phyloP scores from a whole-genome alignment of 2,113 vertebrate genomes.

The Odocoileus hemionus region DNA sequence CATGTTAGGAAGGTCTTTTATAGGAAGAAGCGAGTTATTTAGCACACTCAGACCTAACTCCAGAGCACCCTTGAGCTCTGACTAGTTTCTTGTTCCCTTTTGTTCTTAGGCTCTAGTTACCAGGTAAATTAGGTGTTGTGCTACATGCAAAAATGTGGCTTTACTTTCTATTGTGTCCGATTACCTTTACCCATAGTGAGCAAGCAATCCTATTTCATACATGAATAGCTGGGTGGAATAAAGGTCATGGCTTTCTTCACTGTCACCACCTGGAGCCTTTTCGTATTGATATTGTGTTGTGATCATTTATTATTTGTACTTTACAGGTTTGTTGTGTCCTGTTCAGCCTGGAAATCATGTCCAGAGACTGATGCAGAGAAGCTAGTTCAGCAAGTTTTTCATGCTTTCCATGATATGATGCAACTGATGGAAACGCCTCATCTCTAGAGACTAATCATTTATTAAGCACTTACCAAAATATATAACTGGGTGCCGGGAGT shows the following conservation, averaged over 20 bases:
- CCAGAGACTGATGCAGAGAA: conserved; percentile 88
- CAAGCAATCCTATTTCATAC: neutral
- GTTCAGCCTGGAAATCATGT: conserved; percentile 90
- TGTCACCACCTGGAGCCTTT: neutral
- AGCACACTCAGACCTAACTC: neutral
- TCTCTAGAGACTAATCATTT: conserved; percentile 77
- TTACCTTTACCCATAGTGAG: neutral
- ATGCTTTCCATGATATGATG: conserved; percentile 88
- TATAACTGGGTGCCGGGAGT: neutral
- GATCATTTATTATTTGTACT: neutral
- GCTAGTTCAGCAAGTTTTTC: conserved; percentile 82
- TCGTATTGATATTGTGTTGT: neutral
- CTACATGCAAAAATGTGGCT: neutral
- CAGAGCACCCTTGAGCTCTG: neutral
- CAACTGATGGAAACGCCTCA: conserved; percentile 83
- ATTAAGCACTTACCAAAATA: neutral
- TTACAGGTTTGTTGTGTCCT: conserved; percentile 84
- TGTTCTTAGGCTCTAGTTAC: neutral
- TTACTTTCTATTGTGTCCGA: neutral
- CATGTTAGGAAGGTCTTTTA: neutral
- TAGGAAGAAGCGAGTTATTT: neutral
- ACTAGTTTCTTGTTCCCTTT: neutral
- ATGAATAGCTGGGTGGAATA: neutral
- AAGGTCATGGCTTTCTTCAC: neutral
- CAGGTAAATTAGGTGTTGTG: neutral